Percentiles rank a stretch among this genome's conserved stretches.
Evolutionary conservation across 2,797 vertebrate genomes (phyloP).

Genomic region (Neomorphus geoffroyi): DNA sequence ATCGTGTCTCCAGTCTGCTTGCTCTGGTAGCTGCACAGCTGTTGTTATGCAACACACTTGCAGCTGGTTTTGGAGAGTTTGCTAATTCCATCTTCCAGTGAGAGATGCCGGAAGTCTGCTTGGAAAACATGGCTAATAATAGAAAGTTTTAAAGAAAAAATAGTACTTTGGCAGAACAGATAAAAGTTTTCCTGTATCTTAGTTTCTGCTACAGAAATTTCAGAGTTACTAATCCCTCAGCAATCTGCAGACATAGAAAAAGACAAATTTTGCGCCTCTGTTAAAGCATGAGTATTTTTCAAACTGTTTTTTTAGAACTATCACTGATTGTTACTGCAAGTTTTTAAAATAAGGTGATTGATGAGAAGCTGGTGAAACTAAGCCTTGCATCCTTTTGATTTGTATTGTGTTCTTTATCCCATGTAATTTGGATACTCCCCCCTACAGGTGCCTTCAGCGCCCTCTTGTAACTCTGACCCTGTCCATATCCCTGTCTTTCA

Average conservation of each 20-base stretch:
- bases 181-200: not conserved
- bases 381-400: not conserved
- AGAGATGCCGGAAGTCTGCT: not conserved
- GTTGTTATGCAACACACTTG: not conserved
- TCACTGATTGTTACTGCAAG: not conserved
- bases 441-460: rapidly evolving
- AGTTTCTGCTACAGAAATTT: not conserved
- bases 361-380: not conserved
- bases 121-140: not conserved
- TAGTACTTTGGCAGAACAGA: not conserved
- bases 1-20: not conserved
- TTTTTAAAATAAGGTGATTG: not conserved
- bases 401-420: not conserved
- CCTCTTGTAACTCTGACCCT: not conserved
- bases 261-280: not conserved
- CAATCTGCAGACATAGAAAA: not conserved
- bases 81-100: not conserved
- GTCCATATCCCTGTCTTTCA: not conserved
- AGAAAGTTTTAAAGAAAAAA: not conserved
- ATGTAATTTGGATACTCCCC: not conserved
- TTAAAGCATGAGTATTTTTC: not conserved
- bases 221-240: not conserved
- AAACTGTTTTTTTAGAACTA: not conserved
- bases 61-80: not conserved
- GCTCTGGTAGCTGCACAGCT: not conserved